Evolutionary conservation across 1,140 invertebrate species (phyloP), one percentile per base, ranked within the genome.

Genomic region (Zophobas atratus): DNA sequence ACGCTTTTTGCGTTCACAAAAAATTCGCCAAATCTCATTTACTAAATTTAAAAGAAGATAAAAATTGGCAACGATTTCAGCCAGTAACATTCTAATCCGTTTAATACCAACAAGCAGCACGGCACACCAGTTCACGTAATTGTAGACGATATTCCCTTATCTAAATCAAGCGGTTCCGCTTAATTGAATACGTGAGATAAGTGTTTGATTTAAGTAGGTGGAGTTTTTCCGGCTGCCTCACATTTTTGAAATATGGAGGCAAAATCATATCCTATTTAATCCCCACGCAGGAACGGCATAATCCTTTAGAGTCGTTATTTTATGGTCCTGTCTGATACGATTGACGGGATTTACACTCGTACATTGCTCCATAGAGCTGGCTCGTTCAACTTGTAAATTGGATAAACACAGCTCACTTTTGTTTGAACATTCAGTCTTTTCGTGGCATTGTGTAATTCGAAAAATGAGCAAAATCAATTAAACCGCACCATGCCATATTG

Each of bases 161-260:
- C 60, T 20, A 43, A 43, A 67, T 67, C 39, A 67, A 43, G 60
- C 33, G 60, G 8, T n/a, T n/a, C 39, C 43, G 5, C 38, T 46
- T 67, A 67, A 67, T 67, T 67, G 60, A 67, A 43, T 67, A 67
- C 60, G 60, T 67, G 60, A 41, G 60, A 41, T 41, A 67, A 39
- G 57, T 38, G n/a, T 63, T 63, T 63, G 36, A 63, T 57, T 57
- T 57, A 57, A 35, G 55, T 20, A 43, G 43, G 38, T 67, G 2
- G 49, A 51, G 2, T 51, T 51, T 51, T 6, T 51, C 20, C 6
- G 4, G 2, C 4, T 20, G 49, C 6, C 6, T 2, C 2, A 2
- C 3, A 20, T n/a, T 2, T 51, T 4, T 51, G 3, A 51, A 51
- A 51, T 6, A 51, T 2, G 2, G 20, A n/a, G 6, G 20, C 49